These are phyloP conservation scores for Halisarca cf. caerulea DNA, from an alignment of 37 sponge, comb jelly and placozoan genomes.

Conservation along the genomic window DNA sequence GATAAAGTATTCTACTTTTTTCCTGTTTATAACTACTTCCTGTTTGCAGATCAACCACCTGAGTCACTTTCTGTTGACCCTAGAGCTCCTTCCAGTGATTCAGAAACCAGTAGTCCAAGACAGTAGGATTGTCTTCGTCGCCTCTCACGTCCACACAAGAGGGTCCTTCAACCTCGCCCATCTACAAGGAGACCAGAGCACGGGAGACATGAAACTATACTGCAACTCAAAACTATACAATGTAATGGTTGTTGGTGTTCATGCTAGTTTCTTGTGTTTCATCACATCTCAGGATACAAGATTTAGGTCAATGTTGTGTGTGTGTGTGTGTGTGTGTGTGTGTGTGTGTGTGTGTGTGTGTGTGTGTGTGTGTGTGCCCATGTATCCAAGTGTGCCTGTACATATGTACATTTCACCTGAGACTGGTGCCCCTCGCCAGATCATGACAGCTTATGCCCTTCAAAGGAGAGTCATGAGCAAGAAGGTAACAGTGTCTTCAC, in stretches of 20 bases:
- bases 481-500: slow-evolving; percentile 70
- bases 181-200: slow-evolving; percentile 42
- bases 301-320: no score
- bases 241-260: no score
- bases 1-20: neutral
- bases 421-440: no score
- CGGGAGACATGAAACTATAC: slow-evolving; percentile 35
- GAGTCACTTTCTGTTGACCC: slow-evolving; percentile 63
- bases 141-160: neutral
- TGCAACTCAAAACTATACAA: slow-evolving; percentile 74
- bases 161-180: slow-evolving; percentile 30
- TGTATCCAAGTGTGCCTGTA: no score
- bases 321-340: no score
- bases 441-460: slow-evolving; percentile 61
- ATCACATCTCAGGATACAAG: no score
- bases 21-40: neutral
- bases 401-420: no score
- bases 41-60: slow-evolving; percentile 70
- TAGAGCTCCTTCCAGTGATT: slow-evolving; percentile 72
- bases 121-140: slow-evolving; percentile 62
- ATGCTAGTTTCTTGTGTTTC: no score
- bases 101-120: slow-evolving; percentile 51
- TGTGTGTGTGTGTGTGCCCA: no score
- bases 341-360: no score
- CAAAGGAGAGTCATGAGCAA: slow-evolving; percentile 50